Base-by-base conservation (phyloP, 2,113 vertebrate genomes). In the Bagarius yarrelli region DNA sequence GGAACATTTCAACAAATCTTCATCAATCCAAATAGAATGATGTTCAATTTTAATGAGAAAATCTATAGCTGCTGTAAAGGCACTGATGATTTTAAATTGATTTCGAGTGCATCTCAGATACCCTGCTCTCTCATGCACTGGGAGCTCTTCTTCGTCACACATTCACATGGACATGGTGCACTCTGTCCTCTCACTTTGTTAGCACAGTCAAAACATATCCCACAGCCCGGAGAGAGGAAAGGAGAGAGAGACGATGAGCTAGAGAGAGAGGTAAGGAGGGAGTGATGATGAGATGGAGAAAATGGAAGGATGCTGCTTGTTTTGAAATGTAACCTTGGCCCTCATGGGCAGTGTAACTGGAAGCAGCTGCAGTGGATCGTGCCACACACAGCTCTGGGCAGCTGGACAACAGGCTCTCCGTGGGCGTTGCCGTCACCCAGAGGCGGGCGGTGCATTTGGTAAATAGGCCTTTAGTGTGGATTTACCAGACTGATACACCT, bases 331-430 rank as follows among this genome's bases (percentile, higher is more conserved):
- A 87, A 85, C 76, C 83, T 0, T 0, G 15, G 81, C 85, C 27
- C 83, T 85, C 84, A 87, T 83, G 81, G 84, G 82, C 83, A 52
- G 70, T 74, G 81, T 91, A 92, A 94, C 83, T 89, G 78, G 83
- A 88, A 90, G 78, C 92, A 94, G 91, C 93, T 92, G 91, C 88
- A 89, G 75, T 91, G 81, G 70, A 85, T 90, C 81, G 84, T 84
- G 87, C 89, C 89, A 90, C 89, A 87, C 89, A 88, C 83, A 81
- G 78, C 86, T 52, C 67, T 57, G 59, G 76, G 63, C 77, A 76
- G 85, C 89, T 86, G 87, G 91, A 94, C 92, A 94, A 91, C 87
- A 84, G 89, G 81, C 88, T 89, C 89, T 90, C 88, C 93, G 91
- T 93, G 89, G 86, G 66, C 81, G 71, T 87, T 91, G 90, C 91